Percentiles rank a stretch among this genome's conserved stretches.
Conservation (phyloP, 2,888 invertebrate genomes). For the Chymomyza procnemis region DNA sequence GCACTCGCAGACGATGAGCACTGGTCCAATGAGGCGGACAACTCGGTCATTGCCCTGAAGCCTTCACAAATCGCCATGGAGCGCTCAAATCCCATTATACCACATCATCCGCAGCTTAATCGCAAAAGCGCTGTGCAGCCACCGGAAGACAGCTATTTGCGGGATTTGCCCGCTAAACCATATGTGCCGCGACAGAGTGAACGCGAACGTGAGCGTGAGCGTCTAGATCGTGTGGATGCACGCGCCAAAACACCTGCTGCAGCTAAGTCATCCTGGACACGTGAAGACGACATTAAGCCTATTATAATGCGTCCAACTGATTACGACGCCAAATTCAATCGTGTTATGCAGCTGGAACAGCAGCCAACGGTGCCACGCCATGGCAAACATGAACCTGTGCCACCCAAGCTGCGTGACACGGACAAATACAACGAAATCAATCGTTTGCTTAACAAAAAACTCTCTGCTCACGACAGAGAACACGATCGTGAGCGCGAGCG, state of each 20-base stretch:
- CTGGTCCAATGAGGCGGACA: slow-evolving; percentile 78
- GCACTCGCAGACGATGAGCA: slow-evolving; percentile 75
- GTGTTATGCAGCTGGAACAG: slow-evolving; percentile 74
- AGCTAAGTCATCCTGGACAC: slow-evolving; percentile 64
- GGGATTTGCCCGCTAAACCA: slow-evolving; percentile 77
- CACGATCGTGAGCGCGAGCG: slow-evolving; percentile 29
- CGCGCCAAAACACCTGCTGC: slow-evolving; percentile 51
- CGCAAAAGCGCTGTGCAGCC: slow-evolving; percentile 76
- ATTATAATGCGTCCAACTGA: slow-evolving; percentile 77
- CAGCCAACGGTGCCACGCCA: slow-evolving; percentile 41
- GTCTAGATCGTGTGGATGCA: slow-evolving; percentile 12
- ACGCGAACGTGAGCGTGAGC: slow-evolving; percentile 41
- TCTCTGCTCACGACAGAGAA: slow-evolving; percentile 51
- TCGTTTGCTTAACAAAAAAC: slow-evolving; percentile 74
- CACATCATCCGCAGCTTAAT: slow-evolving; percentile 71
- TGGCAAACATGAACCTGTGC: slow-evolving; percentile 39
- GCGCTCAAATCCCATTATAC: slow-evolving; percentile 42
- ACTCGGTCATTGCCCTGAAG: slow-evolving; percentile 76
- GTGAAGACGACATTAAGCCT: slow-evolving; percentile 78
- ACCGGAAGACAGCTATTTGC: slow-evolving; percentile 76
- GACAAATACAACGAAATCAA: slow-evolving; percentile 76
- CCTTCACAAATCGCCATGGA: slow-evolving; percentile 76
- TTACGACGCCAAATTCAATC: slow-evolving; percentile 77
- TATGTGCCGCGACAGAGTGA: slow-evolving; percentile 66
- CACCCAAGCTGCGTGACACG: slow-evolving; percentile 65